phyloP scores from a whole-genome alignment of 2,888 invertebrate genomes.

The Sthenelais limicola region DNA sequence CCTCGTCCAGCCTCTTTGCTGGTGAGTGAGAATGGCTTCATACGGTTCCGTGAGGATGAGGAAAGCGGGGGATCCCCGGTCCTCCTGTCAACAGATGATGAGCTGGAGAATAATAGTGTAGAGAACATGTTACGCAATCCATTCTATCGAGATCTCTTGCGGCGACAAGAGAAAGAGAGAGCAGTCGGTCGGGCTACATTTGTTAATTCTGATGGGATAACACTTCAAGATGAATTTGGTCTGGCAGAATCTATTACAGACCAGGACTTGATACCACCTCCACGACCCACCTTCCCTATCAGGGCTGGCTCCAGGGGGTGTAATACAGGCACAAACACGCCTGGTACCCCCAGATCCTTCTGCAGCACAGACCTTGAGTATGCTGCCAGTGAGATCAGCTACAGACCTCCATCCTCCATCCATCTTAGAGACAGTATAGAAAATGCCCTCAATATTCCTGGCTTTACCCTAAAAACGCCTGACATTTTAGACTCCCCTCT shows the following conservation, averaged over 20 bases:
- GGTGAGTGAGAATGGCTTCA: slow-evolving; percentile 92
- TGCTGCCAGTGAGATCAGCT: slow-evolving; percentile 69
- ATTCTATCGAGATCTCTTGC: slow-evolving; percentile 27
- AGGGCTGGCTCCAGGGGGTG: not conserved
- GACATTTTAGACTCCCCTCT: slow-evolving; percentile 40
- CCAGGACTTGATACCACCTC: slow-evolving; percentile 2
- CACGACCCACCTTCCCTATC: slow-evolving; percentile 10
- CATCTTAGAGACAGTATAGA: slow-evolving; percentile 66
- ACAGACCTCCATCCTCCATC: slow-evolving; percentile 61
- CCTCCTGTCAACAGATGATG: slow-evolving; percentile 45
- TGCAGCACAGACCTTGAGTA: slow-evolving; percentile 67
- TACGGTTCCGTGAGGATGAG: slow-evolving; percentile 74
- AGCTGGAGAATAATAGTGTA: slow-evolving; percentile 40
- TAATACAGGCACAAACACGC: slow-evolving; percentile 44
- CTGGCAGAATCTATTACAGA: slow-evolving; percentile 1
- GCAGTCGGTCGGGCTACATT: slow-evolving; percentile 28
- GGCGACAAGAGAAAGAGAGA: slow-evolving; percentile 32
- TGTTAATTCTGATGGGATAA: slow-evolving; percentile 26
- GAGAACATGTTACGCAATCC: slow-evolving; percentile 31
- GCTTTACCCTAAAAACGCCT: slow-evolving; percentile 33
- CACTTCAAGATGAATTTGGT: slow-evolving; percentile 31
- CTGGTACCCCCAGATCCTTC: slow-evolving; percentile 44
- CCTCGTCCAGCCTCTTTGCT: slow-evolving; percentile 80
- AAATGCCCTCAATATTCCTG: slow-evolving; percentile 43
- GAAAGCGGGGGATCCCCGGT: slow-evolving; percentile 42